Base-by-base conservation (phyloP, 2,797 vertebrate genomes). In the Fringilla coelebs region DNA sequence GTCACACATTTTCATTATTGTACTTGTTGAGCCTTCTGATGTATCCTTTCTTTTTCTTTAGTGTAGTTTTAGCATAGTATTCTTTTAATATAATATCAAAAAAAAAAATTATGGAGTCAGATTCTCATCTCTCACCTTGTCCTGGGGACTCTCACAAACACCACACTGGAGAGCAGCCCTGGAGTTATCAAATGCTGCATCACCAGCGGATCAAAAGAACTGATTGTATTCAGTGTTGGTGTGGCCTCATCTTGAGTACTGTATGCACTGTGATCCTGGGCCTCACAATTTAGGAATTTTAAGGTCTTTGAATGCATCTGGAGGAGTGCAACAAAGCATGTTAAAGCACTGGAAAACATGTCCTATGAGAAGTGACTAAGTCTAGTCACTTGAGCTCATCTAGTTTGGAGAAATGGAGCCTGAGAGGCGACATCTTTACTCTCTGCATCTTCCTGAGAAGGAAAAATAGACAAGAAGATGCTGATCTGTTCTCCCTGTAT, bases 161-260 rank as follows among this genome's bases (percentile, higher is more conserved):
- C 41, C 41, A 41, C 8, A 4, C 13, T 72, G 22, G 11, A 72
- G 4, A 60, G 2, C n/a, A 51, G 4, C 2, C 6, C 26, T 61
- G 4, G 26, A 7, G 8, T 41, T 31, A 41, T 36, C 22, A 41
- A 67, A 41, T 15, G 26, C 17, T 38, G 5, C 21, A 54, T 61
- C 12, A 49, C 22, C 36, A 57, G 14, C 8, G 10, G 4, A 54
- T 24, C 31, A 54, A 67, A 67, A 32, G 0, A 74, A 54, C 17
- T 61, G 2, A 31, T 28, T 19, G 2, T 36, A 28, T 54, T 67
- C 31, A 48, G 5, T 32, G 3, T 28, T 68, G 31, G 2, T 19
- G 16, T 0, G 0, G 26, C 18, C 16, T 68, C 46, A 12, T 4
- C 15, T 61, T 32, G 55, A 48, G 11, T 55, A 41, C 10, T 55